These are phyloP conservation scores for Clunio marinus DNA, from an alignment of 2,888 invertebrate species.

Conservation along the genomic window DNA sequence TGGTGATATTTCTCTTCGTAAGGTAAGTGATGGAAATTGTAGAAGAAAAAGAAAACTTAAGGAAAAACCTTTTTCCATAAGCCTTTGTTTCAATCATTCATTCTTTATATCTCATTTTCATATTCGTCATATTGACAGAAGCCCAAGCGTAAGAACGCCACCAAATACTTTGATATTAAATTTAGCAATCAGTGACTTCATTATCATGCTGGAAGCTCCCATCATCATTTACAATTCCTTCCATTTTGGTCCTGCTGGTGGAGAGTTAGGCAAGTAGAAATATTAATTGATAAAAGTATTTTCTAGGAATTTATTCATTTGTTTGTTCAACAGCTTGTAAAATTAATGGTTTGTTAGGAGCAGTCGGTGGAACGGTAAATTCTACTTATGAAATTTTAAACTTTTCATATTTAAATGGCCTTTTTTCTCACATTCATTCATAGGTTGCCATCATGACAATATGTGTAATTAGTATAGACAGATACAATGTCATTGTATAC, in stretches of 20 bases:
- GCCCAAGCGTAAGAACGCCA: slow-evolving; percentile 60
- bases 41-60: slow-evolving; percentile 1
- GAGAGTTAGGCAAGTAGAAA: slow-evolving; percentile 59
- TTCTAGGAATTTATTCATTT: neutral
- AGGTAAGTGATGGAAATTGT: slow-evolving; percentile 56
- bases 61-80: neutral
- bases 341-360: slow-evolving; percentile 25
- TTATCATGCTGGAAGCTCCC: slow-evolving; percentile 68
- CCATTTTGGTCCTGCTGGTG: slow-evolving; percentile 66
- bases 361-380: slow-evolving; percentile 31
- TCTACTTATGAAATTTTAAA: slow-evolving; percentile 48
- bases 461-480: slow-evolving; percentile 74
- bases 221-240: slow-evolving; percentile 72
- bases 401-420: slow-evolving; percentile 58
- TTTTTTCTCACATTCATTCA: too few species aligned
- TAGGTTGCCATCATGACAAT: slow-evolving; percentile 67
- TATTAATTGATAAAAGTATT: too few species aligned
- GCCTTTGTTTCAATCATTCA: too few species aligned
- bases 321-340: slow-evolving; percentile 24
- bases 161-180: slow-evolving; percentile 72
- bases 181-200: slow-evolving; percentile 68
- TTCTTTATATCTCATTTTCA: neutral
- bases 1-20: slow-evolving; percentile 68
- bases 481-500: slow-evolving; percentile 75
- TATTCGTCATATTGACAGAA: too few species aligned